A percentile compares a stretch with the other conserved stretches of the same genome.
phyloP scores from a whole-genome alignment of 2,113 vertebrate genomes.

The Tretioscincus oriximinensis region DNA sequence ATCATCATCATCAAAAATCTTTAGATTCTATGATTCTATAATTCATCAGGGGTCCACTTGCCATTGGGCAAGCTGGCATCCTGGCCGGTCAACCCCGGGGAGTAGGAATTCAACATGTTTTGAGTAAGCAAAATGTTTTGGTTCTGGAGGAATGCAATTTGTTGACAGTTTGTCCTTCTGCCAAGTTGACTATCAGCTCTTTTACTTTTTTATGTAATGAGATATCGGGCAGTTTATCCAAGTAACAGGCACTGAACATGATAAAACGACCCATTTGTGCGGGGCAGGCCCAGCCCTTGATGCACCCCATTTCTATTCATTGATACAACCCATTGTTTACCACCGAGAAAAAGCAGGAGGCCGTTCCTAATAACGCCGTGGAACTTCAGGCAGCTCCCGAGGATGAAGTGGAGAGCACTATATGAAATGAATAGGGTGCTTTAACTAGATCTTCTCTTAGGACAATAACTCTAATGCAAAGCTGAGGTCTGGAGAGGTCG shows the following conservation, averaged over 20 bases:
- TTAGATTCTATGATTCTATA: too few species aligned
- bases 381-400: slow-evolving; percentile 77
- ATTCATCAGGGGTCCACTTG: too few species aligned
- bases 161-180: slow-evolving; percentile 9
- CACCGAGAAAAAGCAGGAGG: slow-evolving; percentile 72
- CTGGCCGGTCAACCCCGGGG: too few species aligned
- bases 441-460: slow-evolving; percentile 83
- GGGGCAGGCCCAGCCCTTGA: slow-evolving; percentile 37
- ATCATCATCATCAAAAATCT: too few species aligned
- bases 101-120: too few species aligned
- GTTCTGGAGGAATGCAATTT: too few species aligned
- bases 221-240: slow-evolving; percentile 40
- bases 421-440: slow-evolving; percentile 80
- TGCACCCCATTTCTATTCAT: slow-evolving; percentile 60
- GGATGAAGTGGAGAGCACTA: slow-evolving; percentile 82
- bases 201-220: slow-evolving; percentile 33
- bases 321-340: slow-evolving; percentile 73
- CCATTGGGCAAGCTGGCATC: too few species aligned
- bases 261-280: slow-evolving; percentile 43
- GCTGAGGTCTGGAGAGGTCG: slow-evolving; percentile 78
- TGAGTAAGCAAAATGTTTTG: too few species aligned
- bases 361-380: slow-evolving; percentile 82
- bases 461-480: slow-evolving; percentile 85
- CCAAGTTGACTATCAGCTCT: not conserved
- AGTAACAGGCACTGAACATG: slow-evolving; percentile 32